These are phyloP conservation scores for Leptinotarsa lineolata DNA, from an alignment of 1,140 invertebrate species.

Conservation along the genomic window DNA sequence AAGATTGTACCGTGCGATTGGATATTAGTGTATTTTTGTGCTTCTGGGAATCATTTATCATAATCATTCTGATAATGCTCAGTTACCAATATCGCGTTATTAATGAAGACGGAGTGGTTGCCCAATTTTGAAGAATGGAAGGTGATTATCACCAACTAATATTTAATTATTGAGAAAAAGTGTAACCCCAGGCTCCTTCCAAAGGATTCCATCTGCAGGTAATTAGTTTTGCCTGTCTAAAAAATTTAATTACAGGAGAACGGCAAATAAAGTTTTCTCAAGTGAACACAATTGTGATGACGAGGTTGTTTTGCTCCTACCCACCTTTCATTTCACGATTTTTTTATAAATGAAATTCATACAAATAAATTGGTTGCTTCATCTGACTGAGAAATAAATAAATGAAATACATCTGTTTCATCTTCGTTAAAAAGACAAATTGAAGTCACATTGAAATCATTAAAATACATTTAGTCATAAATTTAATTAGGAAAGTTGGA, in stretches of 20 bases:
- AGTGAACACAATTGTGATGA: too few species aligned
- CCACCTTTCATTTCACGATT: too few species aligned
- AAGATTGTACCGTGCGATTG: background rate
- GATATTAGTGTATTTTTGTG: background rate
- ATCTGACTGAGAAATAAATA: too few species aligned
- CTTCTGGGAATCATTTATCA: background rate
- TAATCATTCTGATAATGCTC: background rate
- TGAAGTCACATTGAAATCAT: too few species aligned
- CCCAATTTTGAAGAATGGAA: background rate
- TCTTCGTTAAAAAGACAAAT: too few species aligned
- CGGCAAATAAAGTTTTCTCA: background rate
- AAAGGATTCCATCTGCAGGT: background rate
- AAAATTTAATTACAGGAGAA: background rate
- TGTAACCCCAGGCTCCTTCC: background rate
- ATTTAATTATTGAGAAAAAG: background rate
- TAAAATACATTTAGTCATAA: too few species aligned
- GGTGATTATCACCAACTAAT: slow-evolving; percentile 2
- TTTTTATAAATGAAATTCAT: too few species aligned
- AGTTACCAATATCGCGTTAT: background rate
- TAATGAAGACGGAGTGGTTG: background rate
- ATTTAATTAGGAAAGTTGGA: too few species aligned
- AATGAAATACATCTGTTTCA: too few species aligned
- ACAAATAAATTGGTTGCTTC: too few species aligned
- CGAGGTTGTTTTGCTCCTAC: too few species aligned
- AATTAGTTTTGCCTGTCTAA: background rate